Conservation (phyloP, 2,888 invertebrate species). For the Choreutis nemorana region DNA sequence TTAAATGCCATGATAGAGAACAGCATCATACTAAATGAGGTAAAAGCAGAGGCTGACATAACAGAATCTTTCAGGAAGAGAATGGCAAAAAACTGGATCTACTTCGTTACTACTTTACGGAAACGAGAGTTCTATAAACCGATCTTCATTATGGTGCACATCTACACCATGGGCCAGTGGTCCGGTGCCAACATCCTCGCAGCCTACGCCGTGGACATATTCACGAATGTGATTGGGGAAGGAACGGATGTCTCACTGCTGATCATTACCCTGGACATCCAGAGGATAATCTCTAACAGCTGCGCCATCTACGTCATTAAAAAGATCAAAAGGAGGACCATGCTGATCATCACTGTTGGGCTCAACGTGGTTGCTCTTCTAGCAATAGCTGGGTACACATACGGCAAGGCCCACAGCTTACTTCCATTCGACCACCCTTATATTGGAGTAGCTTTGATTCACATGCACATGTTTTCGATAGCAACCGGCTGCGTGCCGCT, state of each 20-base stretch:
- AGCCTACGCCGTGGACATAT: slow-evolving; percentile 32
- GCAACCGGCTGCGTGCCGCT: slow-evolving; percentile 68
- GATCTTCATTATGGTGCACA: slow-evolving; percentile 32
- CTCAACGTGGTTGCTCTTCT: slow-evolving; percentile 29
- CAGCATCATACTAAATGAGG: slow-evolving; percentile 24
- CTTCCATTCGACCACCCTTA: slow-evolving; percentile 26
- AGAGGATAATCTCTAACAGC: slow-evolving; percentile 36
- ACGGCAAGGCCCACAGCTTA: slow-evolving; percentile 20
- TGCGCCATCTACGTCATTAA: slow-evolving; percentile 37
- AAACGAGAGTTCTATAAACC: slow-evolving; percentile 37
- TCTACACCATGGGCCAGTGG: slow-evolving; percentile 31
- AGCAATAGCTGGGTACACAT: slow-evolving; percentile 28
- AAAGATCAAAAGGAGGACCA: slow-evolving; percentile 36
- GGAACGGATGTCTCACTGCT: slow-evolving; percentile 27
- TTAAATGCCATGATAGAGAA: slow-evolving; percentile 31
- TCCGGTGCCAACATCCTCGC: slow-evolving; percentile 30
- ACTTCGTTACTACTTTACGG: slow-evolving; percentile 20
- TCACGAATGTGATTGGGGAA: slow-evolving; percentile 28
- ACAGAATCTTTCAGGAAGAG: slow-evolving; percentile 19
- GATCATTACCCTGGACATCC: slow-evolving; percentile 34
- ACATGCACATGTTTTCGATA: slow-evolving; percentile 57
- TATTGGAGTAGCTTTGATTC: slow-evolving; percentile 28
- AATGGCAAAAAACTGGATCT: slow-evolving; percentile 18
- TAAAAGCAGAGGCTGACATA: slow-evolving; percentile 19
- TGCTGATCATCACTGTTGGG: slow-evolving; percentile 27